Percentiles rank a stretch among this genome's conserved stretches.
Evolutionary conservation across 2,113 vertebrate genomes (phyloP).

Genomic region (Okapia johnstoni): DNA sequence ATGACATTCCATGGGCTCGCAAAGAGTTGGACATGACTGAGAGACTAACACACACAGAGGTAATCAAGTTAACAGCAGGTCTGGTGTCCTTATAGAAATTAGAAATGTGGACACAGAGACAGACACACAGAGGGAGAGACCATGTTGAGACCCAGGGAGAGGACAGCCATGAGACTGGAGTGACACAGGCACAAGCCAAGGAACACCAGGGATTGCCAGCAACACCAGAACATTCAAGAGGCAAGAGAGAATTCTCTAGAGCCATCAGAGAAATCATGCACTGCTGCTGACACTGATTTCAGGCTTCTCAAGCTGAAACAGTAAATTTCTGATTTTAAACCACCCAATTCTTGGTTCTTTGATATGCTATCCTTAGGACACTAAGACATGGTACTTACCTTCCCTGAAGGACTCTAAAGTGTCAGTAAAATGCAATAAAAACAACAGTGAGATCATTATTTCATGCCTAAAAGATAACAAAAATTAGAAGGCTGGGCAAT

Average conservation of each 20-base stretch:
- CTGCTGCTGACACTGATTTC: not conserved
- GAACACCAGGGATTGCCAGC: not conserved
- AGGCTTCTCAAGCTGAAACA: not conserved
- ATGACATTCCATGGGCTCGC: not conserved
- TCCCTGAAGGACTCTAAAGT: not conserved
- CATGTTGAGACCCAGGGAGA: not conserved
- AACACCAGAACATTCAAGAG: not conserved
- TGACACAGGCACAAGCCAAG: not conserved
- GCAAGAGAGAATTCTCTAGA: not conserved
- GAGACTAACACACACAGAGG: not conserved
- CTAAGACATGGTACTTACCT: not conserved
- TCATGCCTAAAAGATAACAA: not conserved
- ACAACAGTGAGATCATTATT: not conserved
- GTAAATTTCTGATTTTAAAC: not conserved
- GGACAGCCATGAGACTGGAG: not conserved
- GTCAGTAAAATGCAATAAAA: not conserved
- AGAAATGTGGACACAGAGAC: not conserved
- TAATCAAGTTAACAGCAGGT: not conserved
- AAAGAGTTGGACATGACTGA: not conserved
- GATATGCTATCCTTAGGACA: not conserved
- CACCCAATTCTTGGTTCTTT: not conserved
- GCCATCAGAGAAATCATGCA: not conserved
- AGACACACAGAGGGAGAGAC: not conserved
- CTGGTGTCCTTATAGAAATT: not conserved
- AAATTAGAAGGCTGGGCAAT: not conserved